These are phyloP conservation scores for Stercorarius parasiticus DNA, from an alignment of 2,113 vertebrate genomes.

Conservation along the genomic window DNA sequence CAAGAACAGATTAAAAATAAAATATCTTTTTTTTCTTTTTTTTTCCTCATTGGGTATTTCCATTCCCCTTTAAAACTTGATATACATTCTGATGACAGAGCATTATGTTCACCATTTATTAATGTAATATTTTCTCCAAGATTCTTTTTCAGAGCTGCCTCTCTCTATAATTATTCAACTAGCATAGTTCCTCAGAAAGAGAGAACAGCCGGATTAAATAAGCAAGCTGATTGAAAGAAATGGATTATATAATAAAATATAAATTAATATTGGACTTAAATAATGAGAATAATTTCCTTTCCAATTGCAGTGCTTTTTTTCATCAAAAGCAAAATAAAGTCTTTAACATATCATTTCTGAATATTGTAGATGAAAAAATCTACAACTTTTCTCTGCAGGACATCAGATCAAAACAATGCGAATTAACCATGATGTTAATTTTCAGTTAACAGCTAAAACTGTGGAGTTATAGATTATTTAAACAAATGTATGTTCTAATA, in stretches of 20 bases:
- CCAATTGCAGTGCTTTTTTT: background rate
- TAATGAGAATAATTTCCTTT: slow-evolving; percentile 35
- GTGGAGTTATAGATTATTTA: background rate
- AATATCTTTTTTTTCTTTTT: rapidly evolving
- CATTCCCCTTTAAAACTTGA: background rate
- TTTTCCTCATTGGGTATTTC: background rate
- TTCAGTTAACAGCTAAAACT: background rate
- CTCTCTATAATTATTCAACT: background rate
- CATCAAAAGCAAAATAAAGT: slow-evolving; percentile 7
- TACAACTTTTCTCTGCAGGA: background rate
- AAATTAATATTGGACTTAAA: slow-evolving; percentile 25
- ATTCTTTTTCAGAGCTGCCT: background rate
- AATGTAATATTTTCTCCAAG: background rate
- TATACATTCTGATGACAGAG: background rate
- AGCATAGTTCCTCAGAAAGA: background rate
- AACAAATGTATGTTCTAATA: background rate
- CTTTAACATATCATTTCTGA: background rate
- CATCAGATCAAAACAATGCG: background rate
- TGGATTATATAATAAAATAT: background rate
- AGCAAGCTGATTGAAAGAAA: slow-evolving; percentile 4
- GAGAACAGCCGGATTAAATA: slow-evolving; percentile 12
- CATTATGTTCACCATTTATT: background rate
- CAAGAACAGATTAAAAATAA: background rate
- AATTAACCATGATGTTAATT: background rate
- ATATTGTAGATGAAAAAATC: background rate